A percentile compares a stretch with the other conserved stretches of the same genome.
These are phyloP conservation scores for Zygothrica quintamaculata DNA, from an alignment of 2,888 invertebrate species.

Conservation along the genomic window DNA sequence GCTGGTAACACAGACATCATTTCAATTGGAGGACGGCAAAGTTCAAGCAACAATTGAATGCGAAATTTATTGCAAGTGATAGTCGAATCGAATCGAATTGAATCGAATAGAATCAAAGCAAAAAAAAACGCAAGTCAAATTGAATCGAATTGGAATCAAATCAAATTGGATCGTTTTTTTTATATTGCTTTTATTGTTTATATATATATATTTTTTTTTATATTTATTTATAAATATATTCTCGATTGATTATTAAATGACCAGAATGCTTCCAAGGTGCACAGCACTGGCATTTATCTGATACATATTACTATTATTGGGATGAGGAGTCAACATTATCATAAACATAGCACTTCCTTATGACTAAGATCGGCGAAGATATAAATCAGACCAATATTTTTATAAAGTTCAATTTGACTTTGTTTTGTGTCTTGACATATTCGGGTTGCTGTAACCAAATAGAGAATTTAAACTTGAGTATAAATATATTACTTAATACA, in stretches of 20 bases:
- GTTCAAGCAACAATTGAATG: constrained; percentile 73
- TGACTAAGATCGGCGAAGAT: constrained; percentile 18
- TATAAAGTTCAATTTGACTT: constrained; percentile 55
- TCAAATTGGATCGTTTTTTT: constrained; percentile 14
- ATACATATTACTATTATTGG: constrained; percentile 41
- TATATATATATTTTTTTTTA: too few species aligned
- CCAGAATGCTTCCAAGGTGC: constrained; percentile 47
- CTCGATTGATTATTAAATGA: constrained; percentile 47
- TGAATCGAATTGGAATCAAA: constrained; percentile 35
- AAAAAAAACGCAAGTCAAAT: constrained; percentile 25
- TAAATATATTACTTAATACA: not conserved
- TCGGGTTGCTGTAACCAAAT: constrained; percentile 46
- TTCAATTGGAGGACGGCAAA: constrained; percentile 52
- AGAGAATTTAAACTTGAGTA: not conserved
- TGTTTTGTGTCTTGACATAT: constrained; percentile 48
- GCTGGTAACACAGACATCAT: constrained; percentile 76
- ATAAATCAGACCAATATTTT: constrained; percentile 6
- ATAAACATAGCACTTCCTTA: constrained; percentile 67
- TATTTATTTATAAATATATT: constrained; percentile 27
- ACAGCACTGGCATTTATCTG: constrained; percentile 51
- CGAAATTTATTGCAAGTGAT: constrained; percentile 70
- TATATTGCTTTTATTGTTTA: too few species aligned
- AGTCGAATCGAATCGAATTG: constrained; percentile 39
- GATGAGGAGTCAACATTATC: constrained; percentile 31
- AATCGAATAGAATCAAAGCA: constrained; percentile 34